These are phyloP conservation scores for Dipus sagitta DNA, from an alignment of 2,797 vertebrate genomes.

Conservation along the genomic window DNA sequence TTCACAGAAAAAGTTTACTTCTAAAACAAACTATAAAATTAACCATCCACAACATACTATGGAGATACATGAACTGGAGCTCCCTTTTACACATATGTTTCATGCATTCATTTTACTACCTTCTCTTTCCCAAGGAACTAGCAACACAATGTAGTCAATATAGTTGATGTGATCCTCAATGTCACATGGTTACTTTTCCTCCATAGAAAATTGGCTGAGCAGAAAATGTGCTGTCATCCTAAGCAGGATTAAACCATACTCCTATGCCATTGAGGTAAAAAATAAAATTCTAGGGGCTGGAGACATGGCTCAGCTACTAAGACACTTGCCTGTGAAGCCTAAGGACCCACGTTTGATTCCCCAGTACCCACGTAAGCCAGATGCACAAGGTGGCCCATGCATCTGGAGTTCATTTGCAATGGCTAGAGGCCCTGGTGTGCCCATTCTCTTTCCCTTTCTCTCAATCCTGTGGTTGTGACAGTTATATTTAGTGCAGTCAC, in stretches of 20 bases:
- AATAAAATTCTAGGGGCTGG: not conserved
- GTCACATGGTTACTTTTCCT: not conserved
- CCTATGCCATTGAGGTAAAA: not conserved
- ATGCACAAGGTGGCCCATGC: too few species aligned
- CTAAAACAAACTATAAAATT: slow-evolving; percentile 9
- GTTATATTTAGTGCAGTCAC: not conserved
- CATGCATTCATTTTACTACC: not conserved
- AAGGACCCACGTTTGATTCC: too few species aligned
- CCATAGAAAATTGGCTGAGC: not conserved
- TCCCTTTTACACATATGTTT: not conserved
- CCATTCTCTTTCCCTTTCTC: too few species aligned
- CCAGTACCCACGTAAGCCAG: too few species aligned
- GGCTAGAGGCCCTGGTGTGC: too few species aligned
- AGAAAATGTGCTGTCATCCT: not conserved
- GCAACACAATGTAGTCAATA: not conserved
- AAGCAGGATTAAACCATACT: not conserved
- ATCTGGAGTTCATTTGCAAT: too few species aligned
- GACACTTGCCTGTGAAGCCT: too few species aligned
- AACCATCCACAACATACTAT: not conserved
- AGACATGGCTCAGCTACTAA: too few species aligned
- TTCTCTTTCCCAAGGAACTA: not conserved
- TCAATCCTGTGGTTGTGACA: too few species aligned
- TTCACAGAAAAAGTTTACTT: not conserved
- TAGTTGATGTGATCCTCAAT: not conserved
- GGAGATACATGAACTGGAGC: not conserved